Evolutionary conservation across 1,140 invertebrate genomes (phyloP).

Genomic region (Drosophila sechellia): DNA sequence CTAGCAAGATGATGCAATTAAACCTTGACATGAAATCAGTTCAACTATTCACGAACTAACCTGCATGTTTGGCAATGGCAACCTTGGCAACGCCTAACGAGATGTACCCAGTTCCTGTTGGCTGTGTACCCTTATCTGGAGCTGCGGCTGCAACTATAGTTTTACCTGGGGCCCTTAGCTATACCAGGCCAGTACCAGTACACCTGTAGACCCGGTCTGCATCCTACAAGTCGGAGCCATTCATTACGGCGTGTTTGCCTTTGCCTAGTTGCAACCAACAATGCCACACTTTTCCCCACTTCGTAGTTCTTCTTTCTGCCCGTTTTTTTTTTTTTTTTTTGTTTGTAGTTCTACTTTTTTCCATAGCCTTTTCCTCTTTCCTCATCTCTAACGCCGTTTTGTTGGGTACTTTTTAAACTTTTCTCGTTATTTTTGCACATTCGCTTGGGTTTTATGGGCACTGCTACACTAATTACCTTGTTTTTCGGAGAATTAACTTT

Average conservation of each 20-base stretch:
- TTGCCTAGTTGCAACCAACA: constrained; percentile 64
- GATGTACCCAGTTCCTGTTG: neutral
- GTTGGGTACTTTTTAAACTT: constrained; percentile 72
- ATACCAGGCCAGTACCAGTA: neutral
- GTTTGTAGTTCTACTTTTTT: constrained; percentile 12
- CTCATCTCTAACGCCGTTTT: constrained; percentile 29
- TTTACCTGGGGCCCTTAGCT: neutral
- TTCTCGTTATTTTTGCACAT: constrained; percentile 82
- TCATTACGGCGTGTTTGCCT: constrained; percentile 68
- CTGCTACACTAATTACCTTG: constrained; percentile 81
- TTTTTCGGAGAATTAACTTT: constrained; percentile 83
- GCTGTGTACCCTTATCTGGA: neutral
- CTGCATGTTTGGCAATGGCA: neutral
- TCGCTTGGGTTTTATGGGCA: constrained; percentile 79
- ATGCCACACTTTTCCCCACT: constrained; percentile 60
- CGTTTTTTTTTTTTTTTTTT: constrained; percentile 18
- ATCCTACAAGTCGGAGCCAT: constrained; percentile 50
- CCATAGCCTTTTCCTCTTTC: neutral
- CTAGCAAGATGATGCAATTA: neutral
- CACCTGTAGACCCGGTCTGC: constrained; percentile 15
- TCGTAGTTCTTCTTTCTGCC: constrained; percentile 34
- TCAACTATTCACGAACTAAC: neutral
- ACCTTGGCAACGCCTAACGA: constrained; percentile 7
- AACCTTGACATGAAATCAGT: neutral
- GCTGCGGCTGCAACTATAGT: constrained; percentile 7